Evolutionary conservation across 1,140 invertebrate species (phyloP), one percentile per base, ranked within the genome.

Genomic region (Acromyrmex echinatior): DNA sequence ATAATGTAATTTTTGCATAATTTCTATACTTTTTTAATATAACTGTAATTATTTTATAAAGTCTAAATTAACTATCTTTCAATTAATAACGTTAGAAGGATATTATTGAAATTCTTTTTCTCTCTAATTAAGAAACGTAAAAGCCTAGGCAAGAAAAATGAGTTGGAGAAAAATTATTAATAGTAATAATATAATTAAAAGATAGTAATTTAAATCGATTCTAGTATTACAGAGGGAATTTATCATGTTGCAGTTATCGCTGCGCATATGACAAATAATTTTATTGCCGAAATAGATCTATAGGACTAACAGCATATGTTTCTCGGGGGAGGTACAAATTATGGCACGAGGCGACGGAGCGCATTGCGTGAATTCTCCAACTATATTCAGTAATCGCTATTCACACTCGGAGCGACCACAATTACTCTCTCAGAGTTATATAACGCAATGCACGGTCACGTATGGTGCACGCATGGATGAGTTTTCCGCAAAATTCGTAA

Each of bases 401-500:
- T 63, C 85, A 86, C 60, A 84, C 86, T 82, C 60, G 58, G 58
- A 63, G n/a, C 65, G 49, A 74, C 86, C 82, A 51, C 76, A 62
- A 79, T 78, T 88, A 73, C 87, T 71, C 87, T 77, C 49, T 49
- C 80, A 31, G 71, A 77, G 77, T 81, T 73, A 66, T 60, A 62
- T 77, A 89, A 89, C 88, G 58, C 77, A 35, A 90, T 45, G 63
- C 84, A 78, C 80, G 70, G 80, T 84, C 80, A 84, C 80, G 80
- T 84, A 84, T 70, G n/a, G 14, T 12, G 70, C 70, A 84, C 80
- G 84, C 76, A 79, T 86, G 63, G 76, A 86, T 86, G 80, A 88
- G 68, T 90, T 86, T 86, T 77, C 28, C 70, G 70, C 62, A 71
- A 90, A 88, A 90, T 90, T 90, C 79, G 63, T 86, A 88, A 88